Evolutionary conservation across 92 coral and sea anemone species (phyloP), one percentile per base, ranked within the genome.

Genomic region (Paragorgia papillata): DNA sequence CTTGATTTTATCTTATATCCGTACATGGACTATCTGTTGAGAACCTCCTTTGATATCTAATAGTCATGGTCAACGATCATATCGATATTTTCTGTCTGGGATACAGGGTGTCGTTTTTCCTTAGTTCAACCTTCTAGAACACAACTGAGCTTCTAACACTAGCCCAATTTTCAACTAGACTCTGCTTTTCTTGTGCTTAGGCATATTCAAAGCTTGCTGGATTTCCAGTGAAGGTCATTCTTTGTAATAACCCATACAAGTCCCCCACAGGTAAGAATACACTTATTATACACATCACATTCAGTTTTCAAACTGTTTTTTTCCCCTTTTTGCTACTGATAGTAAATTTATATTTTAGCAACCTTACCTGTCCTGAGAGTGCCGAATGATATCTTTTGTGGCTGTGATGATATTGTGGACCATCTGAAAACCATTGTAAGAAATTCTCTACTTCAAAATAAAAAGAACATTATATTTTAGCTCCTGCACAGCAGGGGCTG

Each of bases 121-220:
- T n/a, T n/a, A n/a, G n/a, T n/a, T n/a, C n/a, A n/a, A n/a, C n/a
- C n/a, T n/a, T n/a, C n/a, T n/a, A n/a, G n/a, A n/a, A n/a, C n/a
- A n/a, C n/a, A n/a, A n/a, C n/a, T n/a, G n/a, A n/a, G n/a, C n/a
- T n/a, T n/a, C n/a, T n/a, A n/a, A n/a, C n/a, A n/a, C n/a, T n/a
- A n/a, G n/a, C n/a, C n/a, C n/a, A n/a, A n/a, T n/a, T n/a, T n/a
- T n/a, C n/a, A n/a, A n/a, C n/a, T n/a, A n/a, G n/a, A n/a, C n/a
- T n/a, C n/a, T n/a, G n/a, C n/a, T n/a, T n/a, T n/a, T 46, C 15
- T 15, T 7, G n/a, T 15, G n/a, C n/a, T 6, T 15, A 71, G 78
- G 78, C 78, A 30, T 71, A 71, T 21, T n/a, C 78, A 20, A 31
- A 71, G 78, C 54, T 71, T 71, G 62, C 78, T 55, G 78, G 63